These are phyloP conservation scores for Alethe castanea DNA, from an alignment of 2,113 vertebrate genomes.

Conservation along the genomic window DNA sequence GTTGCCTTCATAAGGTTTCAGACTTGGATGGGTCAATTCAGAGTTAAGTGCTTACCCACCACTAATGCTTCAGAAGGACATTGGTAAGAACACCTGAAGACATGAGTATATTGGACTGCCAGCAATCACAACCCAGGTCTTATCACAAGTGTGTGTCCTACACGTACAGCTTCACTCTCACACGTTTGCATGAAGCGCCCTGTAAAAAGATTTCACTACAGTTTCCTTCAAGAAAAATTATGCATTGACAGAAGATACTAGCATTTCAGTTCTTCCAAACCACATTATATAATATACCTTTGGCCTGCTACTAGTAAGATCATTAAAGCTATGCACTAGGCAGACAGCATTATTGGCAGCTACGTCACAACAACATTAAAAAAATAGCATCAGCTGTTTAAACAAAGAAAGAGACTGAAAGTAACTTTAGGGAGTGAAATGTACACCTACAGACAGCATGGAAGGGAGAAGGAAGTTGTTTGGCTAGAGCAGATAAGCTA, in stretches of 20 bases:
- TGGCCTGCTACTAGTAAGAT: background rate
- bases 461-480: background rate
- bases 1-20: background rate
- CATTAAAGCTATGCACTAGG: background rate
- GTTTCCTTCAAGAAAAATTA: background rate
- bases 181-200: background rate
- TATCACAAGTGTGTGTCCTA: background rate
- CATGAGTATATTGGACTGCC: conserved; percentile 43
- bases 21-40: background rate
- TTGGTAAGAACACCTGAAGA: conserved; percentile 14
- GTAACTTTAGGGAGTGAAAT: background rate
- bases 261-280: background rate
- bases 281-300: background rate
- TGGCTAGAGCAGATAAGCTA: background rate
- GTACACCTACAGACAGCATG: background rate
- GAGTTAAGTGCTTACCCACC: conserved; percentile 24
- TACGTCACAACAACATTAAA: conserved; percentile 1
- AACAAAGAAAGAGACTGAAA: background rate
- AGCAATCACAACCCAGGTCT: conserved; percentile 51
- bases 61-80: background rate
- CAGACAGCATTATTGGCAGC: conserved; percentile 34
- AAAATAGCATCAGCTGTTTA: background rate
- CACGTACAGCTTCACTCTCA: background rate
- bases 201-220: background rate
- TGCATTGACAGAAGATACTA: background rate